phyloP scores from a whole-genome alignment of 2,888 invertebrate genomes.

The Phasia obesa region DNA sequence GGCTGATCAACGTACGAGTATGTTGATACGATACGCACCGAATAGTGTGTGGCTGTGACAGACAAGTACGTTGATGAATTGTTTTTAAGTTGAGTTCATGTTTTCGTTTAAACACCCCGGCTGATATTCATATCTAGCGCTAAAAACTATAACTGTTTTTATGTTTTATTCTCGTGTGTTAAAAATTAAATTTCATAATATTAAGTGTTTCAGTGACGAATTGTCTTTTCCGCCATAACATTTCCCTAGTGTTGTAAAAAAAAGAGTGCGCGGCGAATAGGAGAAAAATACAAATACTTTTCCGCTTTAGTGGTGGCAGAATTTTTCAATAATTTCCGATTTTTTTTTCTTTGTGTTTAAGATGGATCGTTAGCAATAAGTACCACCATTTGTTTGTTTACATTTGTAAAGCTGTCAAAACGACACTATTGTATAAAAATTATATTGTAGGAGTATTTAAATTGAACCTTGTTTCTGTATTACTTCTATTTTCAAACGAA shows the following conservation, averaged over 20 bases:
- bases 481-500: slow-evolving; percentile 23
- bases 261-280: slow-evolving; percentile 1
- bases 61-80: slow-evolving; percentile 67
- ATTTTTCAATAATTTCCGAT: slow-evolving; percentile 64
- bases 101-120: slow-evolving; percentile 41
- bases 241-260: neutral
- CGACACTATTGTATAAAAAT: slow-evolving; percentile 54
- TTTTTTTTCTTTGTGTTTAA: slow-evolving; percentile 18
- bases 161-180: slow-evolving; percentile 50
- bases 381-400: slow-evolving; percentile 47
- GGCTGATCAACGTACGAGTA: slow-evolving; percentile 40
- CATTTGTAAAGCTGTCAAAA: slow-evolving; percentile 67
- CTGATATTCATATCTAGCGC: neutral
- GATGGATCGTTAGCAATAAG: slow-evolving; percentile 63
- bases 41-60: slow-evolving; percentile 66
- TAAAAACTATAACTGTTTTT: slow-evolving; percentile 35
- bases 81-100: slow-evolving; percentile 53
- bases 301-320: slow-evolving; percentile 36
- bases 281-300: slow-evolving; percentile 16
- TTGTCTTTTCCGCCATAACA: slow-evolving; percentile 56
- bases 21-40: slow-evolving; percentile 46
- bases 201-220: slow-evolving; percentile 68
- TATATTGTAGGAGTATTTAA: neutral
- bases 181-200: slow-evolving; percentile 61
- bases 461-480: slow-evolving; percentile 45